These are phyloP conservation scores for Eptatretus atami DNA, from an alignment of 2,797 vertebrate species.

Conservation along the genomic window DNA sequence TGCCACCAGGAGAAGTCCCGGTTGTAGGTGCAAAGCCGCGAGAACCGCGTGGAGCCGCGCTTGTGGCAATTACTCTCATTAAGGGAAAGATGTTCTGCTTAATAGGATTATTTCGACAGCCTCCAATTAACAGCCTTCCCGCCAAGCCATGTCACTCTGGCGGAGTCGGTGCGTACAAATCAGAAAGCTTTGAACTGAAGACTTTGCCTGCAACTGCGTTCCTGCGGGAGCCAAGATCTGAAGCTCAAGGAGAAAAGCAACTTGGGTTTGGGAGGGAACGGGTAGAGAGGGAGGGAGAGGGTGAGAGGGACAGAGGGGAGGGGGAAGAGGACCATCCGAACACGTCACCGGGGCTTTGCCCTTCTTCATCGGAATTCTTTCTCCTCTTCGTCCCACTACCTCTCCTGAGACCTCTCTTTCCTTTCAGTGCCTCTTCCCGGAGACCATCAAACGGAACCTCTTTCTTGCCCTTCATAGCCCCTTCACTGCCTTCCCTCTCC, in stretches of 20 bases:
- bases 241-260: slow-evolving; percentile 4
- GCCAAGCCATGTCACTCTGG: slow-evolving; percentile 3
- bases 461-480: not conserved
- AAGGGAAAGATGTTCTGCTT: slow-evolving; percentile 5
- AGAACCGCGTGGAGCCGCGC: slow-evolving; percentile 1
- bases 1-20: slow-evolving; percentile 1
- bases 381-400: slow-evolving; percentile 1
- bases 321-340: not conserved
- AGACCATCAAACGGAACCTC: slow-evolving; percentile 1
- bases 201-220: slow-evolving; percentile 2
- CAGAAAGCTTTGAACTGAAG: slow-evolving; percentile 4
- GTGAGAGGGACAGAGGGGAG: not conserved
- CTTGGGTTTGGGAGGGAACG: not conserved
- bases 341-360: slow-evolving; percentile 1
- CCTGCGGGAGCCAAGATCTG: not conserved
- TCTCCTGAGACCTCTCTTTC: not conserved
- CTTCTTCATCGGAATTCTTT: slow-evolving; percentile 2
- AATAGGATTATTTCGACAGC: slow-evolving; percentile 5
- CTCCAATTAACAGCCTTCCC: slow-evolving; percentile 4
- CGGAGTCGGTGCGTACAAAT: not conserved
- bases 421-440: not conserved
- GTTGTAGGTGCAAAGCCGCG: not conserved
- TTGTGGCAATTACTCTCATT: slow-evolving; percentile 6
- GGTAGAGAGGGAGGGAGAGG: not conserved
- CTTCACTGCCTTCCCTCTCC: slow-evolving; percentile 4